These are phyloP conservation scores for Eupleurogrammus muticus DNA, from an alignment of 2,797 vertebrate genomes.

Conservation along the genomic window DNA sequence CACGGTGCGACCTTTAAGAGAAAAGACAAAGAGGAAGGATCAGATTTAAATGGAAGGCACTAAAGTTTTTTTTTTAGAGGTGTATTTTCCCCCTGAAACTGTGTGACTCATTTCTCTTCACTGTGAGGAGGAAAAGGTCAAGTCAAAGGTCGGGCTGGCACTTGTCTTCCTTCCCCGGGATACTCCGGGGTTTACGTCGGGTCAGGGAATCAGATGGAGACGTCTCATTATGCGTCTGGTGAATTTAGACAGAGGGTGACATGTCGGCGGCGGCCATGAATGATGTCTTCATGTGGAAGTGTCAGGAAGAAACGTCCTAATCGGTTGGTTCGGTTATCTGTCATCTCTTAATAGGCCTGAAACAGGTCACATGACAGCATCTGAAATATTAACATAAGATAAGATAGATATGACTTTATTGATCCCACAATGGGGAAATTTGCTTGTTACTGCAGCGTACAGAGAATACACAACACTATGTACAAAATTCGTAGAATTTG, in stretches of 20 bases:
- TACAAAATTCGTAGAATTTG: too few species aligned
- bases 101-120: slow-evolving; percentile 49
- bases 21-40: slow-evolving; percentile 70
- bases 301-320: slow-evolving; percentile 30
- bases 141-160: slow-evolving; percentile 72
- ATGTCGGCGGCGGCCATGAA: slow-evolving; percentile 58
- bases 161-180: slow-evolving; percentile 53
- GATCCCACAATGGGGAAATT: too few species aligned
- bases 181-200: slow-evolving; percentile 66
- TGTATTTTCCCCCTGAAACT: slow-evolving; percentile 32
- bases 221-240: slow-evolving; percentile 67
- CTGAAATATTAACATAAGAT: too few species aligned
- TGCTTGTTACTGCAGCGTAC: too few species aligned
- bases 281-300: slow-evolving; percentile 57
- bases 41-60: slow-evolving; percentile 54
- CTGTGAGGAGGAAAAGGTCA: slow-evolving; percentile 42
- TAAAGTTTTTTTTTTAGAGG: slow-evolving; percentile 33
- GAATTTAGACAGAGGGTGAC: slow-evolving; percentile 73
- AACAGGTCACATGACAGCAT: background rate
- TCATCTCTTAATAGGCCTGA: background rate
- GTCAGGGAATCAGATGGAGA: slow-evolving; percentile 58
- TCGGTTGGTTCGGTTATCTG: slow-evolving; percentile 6
- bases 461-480: too few species aligned
- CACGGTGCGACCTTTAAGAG: slow-evolving; percentile 70
- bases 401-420: too few species aligned